Percentiles rank a stretch among this genome's conserved stretches.
phyloP scores from a whole-genome alignment of 2,888 invertebrate species.

The Lamproptera curius region DNA sequence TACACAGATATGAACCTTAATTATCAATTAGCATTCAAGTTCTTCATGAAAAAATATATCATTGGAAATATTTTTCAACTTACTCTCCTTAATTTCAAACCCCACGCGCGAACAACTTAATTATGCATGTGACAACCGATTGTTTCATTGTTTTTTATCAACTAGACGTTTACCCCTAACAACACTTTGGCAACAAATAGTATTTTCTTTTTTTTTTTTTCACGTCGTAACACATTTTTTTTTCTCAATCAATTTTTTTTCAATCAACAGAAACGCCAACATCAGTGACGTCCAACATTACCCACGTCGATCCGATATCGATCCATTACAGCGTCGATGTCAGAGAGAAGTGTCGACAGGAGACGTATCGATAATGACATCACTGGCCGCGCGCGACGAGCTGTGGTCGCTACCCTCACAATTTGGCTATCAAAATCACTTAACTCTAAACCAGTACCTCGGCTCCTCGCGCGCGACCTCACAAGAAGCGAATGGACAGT shows the following conservation, averaged over 20 bases:
- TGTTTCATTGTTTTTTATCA: too few species aligned
- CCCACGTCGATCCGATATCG: constrained; percentile 48
- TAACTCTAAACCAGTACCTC: constrained; percentile 39
- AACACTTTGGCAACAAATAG: constrained; percentile 79
- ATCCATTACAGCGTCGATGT: constrained; percentile 56
- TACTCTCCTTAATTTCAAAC: constrained; percentile 71
- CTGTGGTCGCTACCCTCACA: constrained; percentile 35
- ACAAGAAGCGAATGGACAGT: constrained; percentile 39
- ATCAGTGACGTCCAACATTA: constrained; percentile 56
- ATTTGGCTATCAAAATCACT: constrained; percentile 59
- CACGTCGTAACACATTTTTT: constrained; percentile 21
- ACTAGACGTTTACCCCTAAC: constrained; percentile 73
- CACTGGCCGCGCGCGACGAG: constrained; percentile 40
- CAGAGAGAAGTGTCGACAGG: constrained; percentile 59
- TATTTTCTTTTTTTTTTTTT: constrained; percentile 52
- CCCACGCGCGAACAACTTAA: constrained; percentile 75
- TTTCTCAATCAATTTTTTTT: constrained; percentile 57
- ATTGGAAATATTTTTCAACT: constrained; percentile 76
- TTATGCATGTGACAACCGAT: constrained; percentile 76
- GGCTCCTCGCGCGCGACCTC: constrained; percentile 38
- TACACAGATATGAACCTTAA: constrained; percentile 77
- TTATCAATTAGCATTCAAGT: constrained; percentile 74
- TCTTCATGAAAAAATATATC: constrained; percentile 78
- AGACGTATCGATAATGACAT: constrained; percentile 43
- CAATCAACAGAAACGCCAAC: constrained; percentile 63